Evolutionary conservation across 2,113 vertebrate genomes (phyloP), one percentile per base, ranked within the genome.

Genomic region (sheep (Ovis aries)): DNA sequence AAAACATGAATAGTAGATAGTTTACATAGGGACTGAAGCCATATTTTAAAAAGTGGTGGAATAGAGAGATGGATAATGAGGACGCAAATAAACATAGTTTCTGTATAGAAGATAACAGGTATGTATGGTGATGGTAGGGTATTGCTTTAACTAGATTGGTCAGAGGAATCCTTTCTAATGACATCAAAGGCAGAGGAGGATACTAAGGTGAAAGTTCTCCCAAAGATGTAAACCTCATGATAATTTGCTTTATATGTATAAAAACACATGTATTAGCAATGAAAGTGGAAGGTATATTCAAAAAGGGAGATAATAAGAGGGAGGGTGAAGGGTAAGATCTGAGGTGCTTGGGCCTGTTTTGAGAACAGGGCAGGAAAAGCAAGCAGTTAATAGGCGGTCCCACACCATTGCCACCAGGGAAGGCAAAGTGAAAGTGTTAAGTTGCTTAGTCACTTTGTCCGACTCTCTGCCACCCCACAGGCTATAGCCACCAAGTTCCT

Each of bases 351-450:
- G 52, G 17, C 40, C 84, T 13, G 3, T 3, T 36, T 5, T 23
- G 23, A 23, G 19, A 52, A 21, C 33, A 31, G 27, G 48, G 27
- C 52, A 59, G 87, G 48, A 80, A 40, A 1, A 17, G 17, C 3
- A 23, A 40, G 52, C 3, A 1, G 43, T 7, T 62, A 11, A n/a
- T 0, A 50, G 33, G 25, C 0, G 2, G 29, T 19, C 16, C 62
- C 81, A 62, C 40, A 40, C 67, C 19, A 74, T 0, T 74, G 36
- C 67, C 36, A 40, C 67, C 67, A 74, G 67, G 67, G 67, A 74
- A 74, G n/a, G 36, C 10, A 40, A 6, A 25, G 19, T 74, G 5
- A 74, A 74, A 40, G 10, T 74, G 67, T 23, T 74, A 74, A 40
- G n/a, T 40, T 25, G 67, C 10, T 74, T 19, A 40, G 5, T 40